Evolutionary conservation across 2,888 invertebrate genomes (phyloP).

Genomic region (Mellilla xanthometata): DNA sequence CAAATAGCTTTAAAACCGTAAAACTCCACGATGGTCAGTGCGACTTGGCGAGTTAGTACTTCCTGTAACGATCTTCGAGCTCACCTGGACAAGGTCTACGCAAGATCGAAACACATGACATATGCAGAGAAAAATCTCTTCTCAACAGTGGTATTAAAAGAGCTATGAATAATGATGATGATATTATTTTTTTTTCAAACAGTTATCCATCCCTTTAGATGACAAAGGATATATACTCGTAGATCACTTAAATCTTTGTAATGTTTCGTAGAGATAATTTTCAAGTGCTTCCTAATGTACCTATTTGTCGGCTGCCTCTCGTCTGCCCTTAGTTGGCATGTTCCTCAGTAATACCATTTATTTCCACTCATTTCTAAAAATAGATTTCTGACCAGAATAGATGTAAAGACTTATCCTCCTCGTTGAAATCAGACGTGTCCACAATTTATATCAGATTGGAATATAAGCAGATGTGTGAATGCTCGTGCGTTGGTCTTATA

Average conservation of each 20-base stretch:
- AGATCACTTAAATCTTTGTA: too few relatives aligned
- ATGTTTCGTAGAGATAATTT: background rate
- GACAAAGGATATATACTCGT: too few relatives aligned
- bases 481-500: conserved; percentile 41
- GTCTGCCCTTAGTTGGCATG: conserved; percentile 11
- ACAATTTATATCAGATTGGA: conserved; percentile 36
- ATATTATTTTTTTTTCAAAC: conserved; percentile 8
- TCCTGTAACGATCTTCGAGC: too few relatives aligned
- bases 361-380: conserved; percentile 26
- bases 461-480: conserved; percentile 41
- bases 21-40: too few relatives aligned
- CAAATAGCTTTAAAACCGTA: too few relatives aligned
- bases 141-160: too few relatives aligned
- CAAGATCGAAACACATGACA: too few relatives aligned
- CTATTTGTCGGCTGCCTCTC: background rate
- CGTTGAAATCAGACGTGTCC: conserved; percentile 29
- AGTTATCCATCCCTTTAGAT: conserved; percentile 9
- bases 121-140: too few relatives aligned
- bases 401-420: conserved; percentile 28
- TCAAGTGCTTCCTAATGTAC: background rate
- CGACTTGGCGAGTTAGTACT: too few relatives aligned
- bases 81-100: too few relatives aligned
- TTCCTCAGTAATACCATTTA: conserved; percentile 11
- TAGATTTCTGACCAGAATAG: conserved; percentile 21
- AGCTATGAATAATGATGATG: too few relatives aligned